These are phyloP conservation scores for Heteractis magnifica DNA, from an alignment of 92 coral and sea anemone species.

Conservation along the genomic window DNA sequence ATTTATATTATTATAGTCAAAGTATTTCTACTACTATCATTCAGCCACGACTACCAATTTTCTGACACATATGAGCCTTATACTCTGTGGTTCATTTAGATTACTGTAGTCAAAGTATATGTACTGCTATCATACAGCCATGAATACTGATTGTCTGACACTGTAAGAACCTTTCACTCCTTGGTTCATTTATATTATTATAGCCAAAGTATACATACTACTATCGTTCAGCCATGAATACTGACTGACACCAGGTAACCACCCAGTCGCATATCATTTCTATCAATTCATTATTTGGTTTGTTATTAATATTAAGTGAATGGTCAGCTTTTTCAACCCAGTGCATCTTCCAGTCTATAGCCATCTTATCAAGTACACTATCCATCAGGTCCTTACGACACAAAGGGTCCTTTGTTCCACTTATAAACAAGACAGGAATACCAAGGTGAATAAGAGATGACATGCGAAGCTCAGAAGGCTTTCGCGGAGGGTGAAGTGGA, in stretches of 20 bases:
- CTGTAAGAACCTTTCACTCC: too few relatives aligned
- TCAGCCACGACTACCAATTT: too few relatives aligned
- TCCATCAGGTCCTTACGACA: slow-evolving; percentile 88
- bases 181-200: too few relatives aligned
- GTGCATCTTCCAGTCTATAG: slow-evolving; percentile 85
- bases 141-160: too few relatives aligned
- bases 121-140: too few relatives aligned
- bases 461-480: slow-evolving; percentile 72
- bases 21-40: too few relatives aligned
- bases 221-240: slow-evolving; percentile 95
- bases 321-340: slow-evolving; percentile 95
- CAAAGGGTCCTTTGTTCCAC: slow-evolving; percentile 82
- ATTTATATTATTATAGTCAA: too few relatives aligned
- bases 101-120: too few relatives aligned
- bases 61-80: too few relatives aligned
- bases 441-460: slow-evolving; percentile 83
- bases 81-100: too few relatives aligned
- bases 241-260: slow-evolving; percentile 92
- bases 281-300: slow-evolving; percentile 55
- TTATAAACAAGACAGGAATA: slow-evolving; percentile 80
- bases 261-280: slow-evolving; percentile 80
- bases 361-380: slow-evolving; percentile 68
- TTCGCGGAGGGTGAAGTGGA: slow-evolving; percentile 89
- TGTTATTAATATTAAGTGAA: slow-evolving; percentile 57
- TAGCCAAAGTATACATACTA: too few relatives aligned